Base-by-base conservation (phyloP, 23 tunicate species). In the Botrylloides violaceus region DNA sequence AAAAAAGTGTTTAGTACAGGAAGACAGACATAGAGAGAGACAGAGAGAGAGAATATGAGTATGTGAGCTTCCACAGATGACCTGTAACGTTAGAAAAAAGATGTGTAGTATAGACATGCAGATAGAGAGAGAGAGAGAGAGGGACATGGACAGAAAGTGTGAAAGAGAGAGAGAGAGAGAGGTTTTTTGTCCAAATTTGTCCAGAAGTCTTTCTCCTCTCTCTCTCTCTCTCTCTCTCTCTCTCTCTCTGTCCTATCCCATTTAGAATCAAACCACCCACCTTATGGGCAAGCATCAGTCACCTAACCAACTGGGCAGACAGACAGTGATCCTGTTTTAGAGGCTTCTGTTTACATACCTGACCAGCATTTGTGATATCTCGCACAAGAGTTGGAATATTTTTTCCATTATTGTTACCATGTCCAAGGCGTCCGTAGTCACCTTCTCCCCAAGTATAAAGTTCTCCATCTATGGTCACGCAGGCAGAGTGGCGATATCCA, bases 391-490 rank as follows among this genome's bases (percentile, higher is more conserved):
- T 72, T 2, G 99, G 99, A 2, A 74, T 58, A 36, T 90, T 87
- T 64, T 88, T 66, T 23, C 89, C 79, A 9, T 84, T 82, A 70
- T 90, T 90, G 64, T 95, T 92, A 6, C 99, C 99, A 33, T 89
- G 86, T 1, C 99, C 99, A 56, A 95, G 73, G 2, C 99, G 71
- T 3, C 99, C 99, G 32, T 95, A 95, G 62, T 95, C 99, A 6
- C 99, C 99, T 43, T 95, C 99, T 31, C 99, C 99, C 99, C 99
- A 95, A 1, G 92, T 87, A 36, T 80, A 95, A 6, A 95, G 73
- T 36, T 82, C 84, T 3, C 99, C 99, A 37, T 82, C 99, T 28
- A 72, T 80, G 0, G 90, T 82, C 25, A 95, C 91, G 74, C 96
- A 89, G 12, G 99, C 99, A 18, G 99, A 87, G 43, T 95, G 99